A percentile compares a stretch with the other conserved stretches of the same genome.
Evolutionary conservation across 2,888 invertebrate genomes (phyloP).

Genomic region (Neuroscelio doddi): DNA sequence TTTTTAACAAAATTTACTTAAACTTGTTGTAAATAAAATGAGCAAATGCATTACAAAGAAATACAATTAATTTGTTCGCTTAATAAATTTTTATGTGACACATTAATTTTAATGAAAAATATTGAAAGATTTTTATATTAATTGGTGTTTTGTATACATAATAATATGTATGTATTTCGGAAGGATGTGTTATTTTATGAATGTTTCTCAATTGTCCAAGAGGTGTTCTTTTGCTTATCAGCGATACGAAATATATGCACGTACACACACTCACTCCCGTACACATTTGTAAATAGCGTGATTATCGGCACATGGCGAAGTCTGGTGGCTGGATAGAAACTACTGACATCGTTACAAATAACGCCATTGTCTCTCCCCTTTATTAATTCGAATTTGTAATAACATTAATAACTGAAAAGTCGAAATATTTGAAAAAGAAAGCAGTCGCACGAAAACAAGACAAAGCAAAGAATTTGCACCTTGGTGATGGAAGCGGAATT

Average conservation of each 20-base stretch:
- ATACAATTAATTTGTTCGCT: too few relatives aligned
- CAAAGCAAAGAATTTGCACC: conserved; percentile 44
- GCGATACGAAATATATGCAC: conserved; percentile 28
- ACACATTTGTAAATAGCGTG: conserved; percentile 52
- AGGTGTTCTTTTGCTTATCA: conserved; percentile 56
- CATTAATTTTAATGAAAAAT: too few relatives aligned
- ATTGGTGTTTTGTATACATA: too few relatives aligned
- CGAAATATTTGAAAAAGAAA: conserved; percentile 19
- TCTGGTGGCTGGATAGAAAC: conserved; percentile 57
- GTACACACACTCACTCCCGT: conserved; percentile 25
- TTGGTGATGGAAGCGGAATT: conserved; percentile 62
- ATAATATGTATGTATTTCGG: too few relatives aligned
- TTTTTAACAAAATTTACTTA: too few relatives aligned
- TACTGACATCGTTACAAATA: conserved; percentile 38
- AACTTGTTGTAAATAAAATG: too few relatives aligned
- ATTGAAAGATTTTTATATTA: too few relatives aligned
- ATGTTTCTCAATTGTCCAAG: conserved; percentile 53
- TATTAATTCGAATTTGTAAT: conserved; percentile 11
- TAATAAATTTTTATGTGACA: too few relatives aligned
- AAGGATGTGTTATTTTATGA: conserved; percentile 9
- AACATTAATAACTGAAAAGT: conserved; percentile 6
- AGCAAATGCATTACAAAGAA: too few relatives aligned
- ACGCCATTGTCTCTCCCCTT: conserved; percentile 65
- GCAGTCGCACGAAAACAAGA: conserved; percentile 16
- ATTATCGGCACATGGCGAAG: conserved; percentile 49